phyloP scores from a whole-genome alignment of 2,797 vertebrate genomes.

The Sebastes iracundus region DNA sequence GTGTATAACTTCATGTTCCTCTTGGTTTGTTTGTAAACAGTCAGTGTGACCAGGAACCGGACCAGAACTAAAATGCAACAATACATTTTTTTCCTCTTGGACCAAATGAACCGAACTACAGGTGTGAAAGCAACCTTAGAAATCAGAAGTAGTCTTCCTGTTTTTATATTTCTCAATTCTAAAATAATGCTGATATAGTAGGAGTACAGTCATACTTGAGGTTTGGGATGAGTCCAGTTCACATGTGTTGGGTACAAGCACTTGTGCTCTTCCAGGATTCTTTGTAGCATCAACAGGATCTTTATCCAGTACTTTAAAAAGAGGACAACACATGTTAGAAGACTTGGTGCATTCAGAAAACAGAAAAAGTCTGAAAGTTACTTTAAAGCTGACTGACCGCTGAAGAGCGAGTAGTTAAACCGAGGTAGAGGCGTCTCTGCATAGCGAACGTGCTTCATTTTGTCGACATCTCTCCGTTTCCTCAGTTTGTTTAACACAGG shows the following conservation, averaged over 20 bases:
- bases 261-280: constrained; percentile 65
- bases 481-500: constrained; percentile 86
- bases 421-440: constrained; percentile 77
- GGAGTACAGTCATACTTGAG: constrained; percentile 49
- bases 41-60: no score
- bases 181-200: no score
- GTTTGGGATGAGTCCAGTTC: constrained; percentile 79
- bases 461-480: constrained; percentile 82
- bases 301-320: constrained; percentile 43
- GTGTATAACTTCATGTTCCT: no score
- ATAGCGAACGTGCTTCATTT: constrained; percentile 80
- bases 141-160: background rate
- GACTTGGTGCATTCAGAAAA: background rate
- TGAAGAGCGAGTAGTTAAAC: constrained; percentile 59
- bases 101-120: background rate
- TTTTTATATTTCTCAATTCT: background rate
- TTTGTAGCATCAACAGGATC: constrained; percentile 28
- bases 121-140: background rate
- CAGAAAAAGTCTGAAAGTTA: background rate
- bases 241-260: constrained; percentile 92
- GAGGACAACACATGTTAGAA: background rate
- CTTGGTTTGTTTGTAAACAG: no score
- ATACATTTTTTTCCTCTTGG: background rate
- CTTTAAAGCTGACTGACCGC: constrained; percentile 34
- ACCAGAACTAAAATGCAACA: background rate